Conservation (phyloP, 2,113 vertebrate genomes). For the Antidorcas marsupialis region DNA sequence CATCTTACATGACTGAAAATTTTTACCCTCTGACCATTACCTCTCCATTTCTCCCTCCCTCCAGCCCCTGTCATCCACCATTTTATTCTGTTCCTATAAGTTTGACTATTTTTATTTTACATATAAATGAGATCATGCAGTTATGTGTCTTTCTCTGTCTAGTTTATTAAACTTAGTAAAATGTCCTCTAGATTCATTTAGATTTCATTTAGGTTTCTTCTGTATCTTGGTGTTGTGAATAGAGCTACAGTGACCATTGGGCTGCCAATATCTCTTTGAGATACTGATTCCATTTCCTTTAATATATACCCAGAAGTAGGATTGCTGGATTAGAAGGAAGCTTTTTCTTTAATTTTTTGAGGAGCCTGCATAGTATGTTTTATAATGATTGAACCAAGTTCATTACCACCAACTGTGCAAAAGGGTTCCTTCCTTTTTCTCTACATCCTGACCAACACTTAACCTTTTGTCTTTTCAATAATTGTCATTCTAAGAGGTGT, state of each 20-base stretch:
- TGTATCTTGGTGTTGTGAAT: neutral
- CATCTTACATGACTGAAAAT: neutral
- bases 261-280: neutral
- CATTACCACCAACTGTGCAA: neutral
- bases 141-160: neutral
- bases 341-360: neutral
- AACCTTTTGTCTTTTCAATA: neutral
- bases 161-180: neutral
- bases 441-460: neutral
- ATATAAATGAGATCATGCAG: neutral
- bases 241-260: neutral
- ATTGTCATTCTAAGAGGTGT: neutral
- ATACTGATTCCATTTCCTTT: neutral
- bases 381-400: neutral
- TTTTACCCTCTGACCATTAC: neutral
- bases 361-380: neutral
- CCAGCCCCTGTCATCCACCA: neutral
- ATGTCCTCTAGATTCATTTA: neutral
- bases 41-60: neutral
- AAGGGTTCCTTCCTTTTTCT: neutral
- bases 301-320: neutral
- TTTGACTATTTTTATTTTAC: neutral
- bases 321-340: neutral
- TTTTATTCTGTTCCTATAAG: neutral
- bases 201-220: neutral